Percentiles rank a stretch among this genome's conserved stretches.
phyloP scores from a whole-genome alignment of 2,888 invertebrate species.

The Therioaphis trifolii region DNA sequence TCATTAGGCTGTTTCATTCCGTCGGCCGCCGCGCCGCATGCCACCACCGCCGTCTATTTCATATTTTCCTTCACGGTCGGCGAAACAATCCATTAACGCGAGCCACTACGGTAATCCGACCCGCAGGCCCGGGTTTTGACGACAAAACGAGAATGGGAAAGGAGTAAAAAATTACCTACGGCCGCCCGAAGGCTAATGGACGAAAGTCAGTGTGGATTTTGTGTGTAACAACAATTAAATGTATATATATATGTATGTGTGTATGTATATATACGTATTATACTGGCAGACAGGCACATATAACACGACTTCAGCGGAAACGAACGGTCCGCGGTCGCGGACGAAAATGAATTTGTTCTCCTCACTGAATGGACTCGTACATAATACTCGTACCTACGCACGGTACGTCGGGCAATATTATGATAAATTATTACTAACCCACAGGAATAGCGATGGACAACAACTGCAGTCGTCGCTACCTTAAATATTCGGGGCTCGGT shows the following conservation, averaged over 20 bases:
- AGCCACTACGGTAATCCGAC: constrained; percentile 46
- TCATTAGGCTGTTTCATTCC: constrained; percentile 60
- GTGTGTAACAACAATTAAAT: constrained; percentile 21
- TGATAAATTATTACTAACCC: neutral
- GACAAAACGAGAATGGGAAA: constrained; percentile 57
- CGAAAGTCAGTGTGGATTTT: constrained; percentile 42
- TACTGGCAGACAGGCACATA: neutral
- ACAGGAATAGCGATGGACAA: neutral
- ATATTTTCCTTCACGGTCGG: constrained; percentile 60
- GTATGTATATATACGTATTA: too few relatives aligned
- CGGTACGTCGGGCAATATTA: neutral
- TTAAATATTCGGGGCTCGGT: too few relatives aligned
- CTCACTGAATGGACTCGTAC: neutral
- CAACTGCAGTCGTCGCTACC: too few relatives aligned
- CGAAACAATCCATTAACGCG: constrained; percentile 62
- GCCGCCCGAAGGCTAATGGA: constrained; percentile 54
- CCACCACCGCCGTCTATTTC: constrained; percentile 15
- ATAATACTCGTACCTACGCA: neutral
- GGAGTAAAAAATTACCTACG: constrained; percentile 34
- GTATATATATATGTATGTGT: too few relatives aligned
- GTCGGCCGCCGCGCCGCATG: neutral
- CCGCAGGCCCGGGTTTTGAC: constrained; percentile 46
- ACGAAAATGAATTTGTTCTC: neutral
- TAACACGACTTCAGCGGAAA: neutral
- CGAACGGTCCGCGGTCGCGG: neutral